A percentile compares a stretch with the other conserved stretches of the same genome.
Evolutionary conservation across 2,797 vertebrate species (phyloP).

Genomic region (Meriones psammophilus): DNA sequence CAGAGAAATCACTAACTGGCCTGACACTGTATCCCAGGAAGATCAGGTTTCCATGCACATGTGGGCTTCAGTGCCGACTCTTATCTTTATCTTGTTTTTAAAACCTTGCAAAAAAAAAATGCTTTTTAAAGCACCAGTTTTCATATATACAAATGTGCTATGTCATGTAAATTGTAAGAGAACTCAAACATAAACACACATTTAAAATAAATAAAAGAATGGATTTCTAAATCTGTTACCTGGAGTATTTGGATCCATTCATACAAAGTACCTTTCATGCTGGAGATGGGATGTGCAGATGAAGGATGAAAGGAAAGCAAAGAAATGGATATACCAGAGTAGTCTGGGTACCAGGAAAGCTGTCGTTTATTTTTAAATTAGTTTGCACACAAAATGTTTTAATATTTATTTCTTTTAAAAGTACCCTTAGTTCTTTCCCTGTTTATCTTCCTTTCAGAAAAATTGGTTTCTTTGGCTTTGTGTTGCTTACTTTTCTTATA

Average conservation of each 20-base stretch:
- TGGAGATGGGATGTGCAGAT: background rate
- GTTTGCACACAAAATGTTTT: slow-evolving; percentile 68
- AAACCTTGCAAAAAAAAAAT: slow-evolving; percentile 43
- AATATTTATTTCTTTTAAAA: slow-evolving; percentile 65
- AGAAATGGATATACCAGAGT: slow-evolving; percentile 25
- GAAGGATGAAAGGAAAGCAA: slow-evolving; percentile 56
- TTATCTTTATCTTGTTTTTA: slow-evolving; percentile 32
- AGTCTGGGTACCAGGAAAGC: slow-evolving; percentile 23
- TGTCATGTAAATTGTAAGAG: background rate
- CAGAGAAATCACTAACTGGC: background rate
- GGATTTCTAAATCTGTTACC: slow-evolving; percentile 40
- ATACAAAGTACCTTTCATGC: slow-evolving; percentile 8
- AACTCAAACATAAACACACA: slow-evolving; percentile 22
- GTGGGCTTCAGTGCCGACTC: slow-evolving; percentile 19
- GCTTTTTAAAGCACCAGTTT: slow-evolving; percentile 44
- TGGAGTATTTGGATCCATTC: slow-evolving; percentile 26
- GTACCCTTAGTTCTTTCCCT: slow-evolving; percentile 51
- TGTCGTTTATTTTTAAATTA: slow-evolving; percentile 69
- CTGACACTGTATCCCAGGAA: background rate
- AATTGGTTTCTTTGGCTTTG: slow-evolving; percentile 39
- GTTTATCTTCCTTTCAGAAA: slow-evolving; percentile 39
- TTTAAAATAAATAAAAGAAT: slow-evolving; percentile 65
- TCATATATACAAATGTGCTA: background rate
- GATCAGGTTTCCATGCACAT: slow-evolving; percentile 18
- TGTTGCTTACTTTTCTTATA: slow-evolving; percentile 60